A percentile compares a stretch with the other conserved stretches of the same genome.
phyloP scores from a whole-genome alignment of 2,888 invertebrate genomes.

The Rambutsinella grinnellia region DNA sequence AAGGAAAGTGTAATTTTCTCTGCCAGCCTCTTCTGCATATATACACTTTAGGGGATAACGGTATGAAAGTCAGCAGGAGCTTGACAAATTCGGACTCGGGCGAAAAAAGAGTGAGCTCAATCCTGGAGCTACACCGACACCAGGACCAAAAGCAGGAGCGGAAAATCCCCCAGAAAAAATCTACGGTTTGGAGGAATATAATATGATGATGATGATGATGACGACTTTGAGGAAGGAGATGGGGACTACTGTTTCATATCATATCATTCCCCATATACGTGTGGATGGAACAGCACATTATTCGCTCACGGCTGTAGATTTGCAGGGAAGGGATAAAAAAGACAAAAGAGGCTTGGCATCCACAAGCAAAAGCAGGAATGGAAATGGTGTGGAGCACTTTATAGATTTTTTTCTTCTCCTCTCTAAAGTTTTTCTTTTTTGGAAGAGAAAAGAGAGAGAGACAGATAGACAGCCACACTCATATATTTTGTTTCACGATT shows the following conservation, averaged over 20 bases:
- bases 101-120: background rate
- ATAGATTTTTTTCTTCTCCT: background rate
- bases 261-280: background rate
- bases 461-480: background rate
- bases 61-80: background rate
- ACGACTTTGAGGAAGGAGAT: too few relatives aligned
- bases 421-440: too few relatives aligned
- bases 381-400: background rate
- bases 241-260: background rate
- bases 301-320: conserved; percentile 50
- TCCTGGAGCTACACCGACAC: background rate
- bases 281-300: too few relatives aligned
- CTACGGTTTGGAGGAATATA: background rate
- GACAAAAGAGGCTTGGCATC: background rate
- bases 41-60: background rate
- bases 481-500: background rate
- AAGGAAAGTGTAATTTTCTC: conserved; percentile 30
- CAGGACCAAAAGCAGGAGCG: conserved; percentile 5
- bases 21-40: background rate
- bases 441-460: too few relatives aligned
- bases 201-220: background rate
- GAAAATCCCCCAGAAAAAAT: conserved; percentile 1
- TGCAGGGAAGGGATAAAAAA: conserved; percentile 15
- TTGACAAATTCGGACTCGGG: background rate
- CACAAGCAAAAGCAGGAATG: conserved; percentile 11